Conservation (phyloP, 1,140 invertebrate genomes). For the Drosophila sturtevanti region DNA sequence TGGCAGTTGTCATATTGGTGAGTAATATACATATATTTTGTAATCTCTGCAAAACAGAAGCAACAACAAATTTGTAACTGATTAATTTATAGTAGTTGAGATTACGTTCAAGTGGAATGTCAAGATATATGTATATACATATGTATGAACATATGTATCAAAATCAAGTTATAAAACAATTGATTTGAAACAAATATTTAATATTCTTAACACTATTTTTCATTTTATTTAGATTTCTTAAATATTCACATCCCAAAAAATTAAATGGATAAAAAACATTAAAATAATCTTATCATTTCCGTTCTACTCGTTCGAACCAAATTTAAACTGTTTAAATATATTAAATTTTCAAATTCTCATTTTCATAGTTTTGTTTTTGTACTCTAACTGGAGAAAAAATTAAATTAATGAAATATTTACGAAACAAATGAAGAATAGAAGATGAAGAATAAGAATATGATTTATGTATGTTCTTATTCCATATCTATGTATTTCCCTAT, state of each 20-base stretch:
- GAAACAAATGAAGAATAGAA: neutral
- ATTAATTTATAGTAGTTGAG: slow-evolving; percentile 8
- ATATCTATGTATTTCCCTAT: neutral
- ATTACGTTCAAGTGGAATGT: slow-evolving; percentile 4
- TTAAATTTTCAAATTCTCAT: no score
- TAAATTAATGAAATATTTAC: no score
- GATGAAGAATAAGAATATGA: no score
- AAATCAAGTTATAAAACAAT: no score
- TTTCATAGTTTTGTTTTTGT: no score
- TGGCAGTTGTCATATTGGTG: slow-evolving; percentile 77
- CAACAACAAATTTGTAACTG: neutral
- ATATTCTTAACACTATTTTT: no score
- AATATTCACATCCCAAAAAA: neutral
- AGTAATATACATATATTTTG: slow-evolving; percentile 44
- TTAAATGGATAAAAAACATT: neutral
- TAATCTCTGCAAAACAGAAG: neutral
- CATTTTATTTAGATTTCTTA: neutral
- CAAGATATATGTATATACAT: neutral
- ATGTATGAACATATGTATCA: no score
- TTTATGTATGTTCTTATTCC: neutral
- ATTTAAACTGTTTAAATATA: neutral
- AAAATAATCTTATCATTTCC: neutral
- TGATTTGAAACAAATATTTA: no score
- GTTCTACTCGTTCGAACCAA: neutral
- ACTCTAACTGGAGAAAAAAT: no score